These are phyloP conservation scores for Bryconaethiops microstoma DNA, from an alignment of 2,797 vertebrate species.

Conservation along the genomic window DNA sequence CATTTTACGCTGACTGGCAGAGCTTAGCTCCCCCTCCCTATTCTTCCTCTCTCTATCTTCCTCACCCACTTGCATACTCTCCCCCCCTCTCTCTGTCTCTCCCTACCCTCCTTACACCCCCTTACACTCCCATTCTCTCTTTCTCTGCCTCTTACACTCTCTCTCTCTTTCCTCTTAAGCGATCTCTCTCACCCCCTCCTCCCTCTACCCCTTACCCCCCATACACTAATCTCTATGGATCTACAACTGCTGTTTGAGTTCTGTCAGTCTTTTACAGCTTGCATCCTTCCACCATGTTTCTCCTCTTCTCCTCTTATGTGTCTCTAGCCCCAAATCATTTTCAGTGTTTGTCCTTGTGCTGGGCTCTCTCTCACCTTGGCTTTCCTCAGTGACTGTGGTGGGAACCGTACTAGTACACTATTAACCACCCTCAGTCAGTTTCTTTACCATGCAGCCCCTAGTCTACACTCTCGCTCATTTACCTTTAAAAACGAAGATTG, in stretches of 20 bases:
- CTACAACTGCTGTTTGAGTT: constrained; percentile 29
- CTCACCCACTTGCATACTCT: neutral
- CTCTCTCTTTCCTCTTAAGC: constrained; percentile 15
- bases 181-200: neutral
- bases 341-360: constrained; percentile 35
- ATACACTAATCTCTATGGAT: constrained; percentile 30
- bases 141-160: neutral
- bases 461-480: constrained; percentile 2
- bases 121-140: constrained; percentile 17
- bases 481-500: neutral
- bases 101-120: neutral
- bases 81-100: neutral
- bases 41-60: constrained; percentile 15
- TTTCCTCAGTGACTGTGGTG: constrained; percentile 16
- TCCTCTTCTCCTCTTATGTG: constrained; percentile 22
- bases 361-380: constrained; percentile 44
- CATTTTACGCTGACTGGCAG: constrained; percentile 53
- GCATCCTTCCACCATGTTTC: constrained; percentile 11
- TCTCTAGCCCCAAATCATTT: constrained; percentile 33
- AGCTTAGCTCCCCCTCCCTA: constrained; percentile 37
- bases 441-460: constrained; percentile 19
- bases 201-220: neutral
- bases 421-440: constrained; percentile 41
- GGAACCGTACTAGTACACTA: constrained; percentile 25
- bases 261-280: constrained; percentile 28